Base-by-base conservation (phyloP, 2,888 invertebrate species). In the Melolontha melolontha region DNA sequence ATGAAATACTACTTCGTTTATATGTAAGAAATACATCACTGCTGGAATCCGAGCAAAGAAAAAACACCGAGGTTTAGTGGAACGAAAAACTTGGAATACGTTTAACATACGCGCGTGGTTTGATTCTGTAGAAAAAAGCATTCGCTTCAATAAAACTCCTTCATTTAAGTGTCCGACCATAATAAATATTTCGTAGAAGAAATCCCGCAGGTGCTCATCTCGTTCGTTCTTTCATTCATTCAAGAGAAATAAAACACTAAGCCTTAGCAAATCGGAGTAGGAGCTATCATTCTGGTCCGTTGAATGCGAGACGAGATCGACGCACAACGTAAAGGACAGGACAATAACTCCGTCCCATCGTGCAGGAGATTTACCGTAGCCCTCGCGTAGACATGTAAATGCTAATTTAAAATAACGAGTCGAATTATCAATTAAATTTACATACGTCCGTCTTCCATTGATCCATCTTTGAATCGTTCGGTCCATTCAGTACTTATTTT, bases 361-460 rank as follows among this genome's bases (percentile, higher is more conserved):
- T 34, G 14, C 29, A 1, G 11, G 29, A 66, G 66, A 66, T 66
- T 66, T 66, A 57, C 50, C 42, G 50, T 44, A 42, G 49, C n/a
- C 27, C 7, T 39, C 40, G 40, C 42, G 44, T 29, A 27, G 59
- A 50, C 59, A 66, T 66, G 59, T 59, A 51, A 66, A 66, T 66
- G 66, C 66, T 66, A 66, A 66, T 66, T 66, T 57, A 50, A 57
- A 50, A 57, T 66, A 66, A 66, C 66, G 66, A 66, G 66, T 50
- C 41, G 66, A 66, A 62, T 66, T 59, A 66, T 66, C 66, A 66
- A 66, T 66, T 66, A 66, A 59, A 66, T 66, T 59, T 59, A 59
- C 66, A 66, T 66, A 66, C 59, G 66, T 66, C 59, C 40, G 54
- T 40, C 54, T 16, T 54, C 12, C 27, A 29, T 51, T 29, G 51